Evolutionary conservation across 2,797 vertebrate species (phyloP), one percentile per base, ranked within the genome.

Genomic region (Numenius phaeopus): DNA sequence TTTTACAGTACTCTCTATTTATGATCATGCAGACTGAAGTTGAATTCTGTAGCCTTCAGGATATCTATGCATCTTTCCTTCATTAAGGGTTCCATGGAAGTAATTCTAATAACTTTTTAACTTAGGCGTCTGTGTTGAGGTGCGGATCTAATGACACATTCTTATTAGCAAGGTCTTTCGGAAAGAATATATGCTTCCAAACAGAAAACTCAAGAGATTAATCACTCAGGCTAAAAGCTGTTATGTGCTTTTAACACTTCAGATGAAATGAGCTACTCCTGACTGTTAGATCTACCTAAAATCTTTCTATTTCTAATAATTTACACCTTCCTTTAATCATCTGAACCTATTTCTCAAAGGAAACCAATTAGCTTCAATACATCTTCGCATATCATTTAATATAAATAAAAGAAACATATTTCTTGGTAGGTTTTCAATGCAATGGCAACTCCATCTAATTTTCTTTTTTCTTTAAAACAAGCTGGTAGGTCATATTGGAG

Each of bases 211-310:
- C 65, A 11, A 79, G 83, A 79, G 75, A 87, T 92, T 67, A 93
- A 90, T 90, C 84, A 93, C 52, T 46, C 66, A 44, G 47, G n/a
- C 54, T 96, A 89, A 95, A 93, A 95, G 67, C 46, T 83, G 26
- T 81, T 66, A 54, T 3, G 29, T 58, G 64, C 61, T 94, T 93
- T 87, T 92, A 90, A 81, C 88, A 79, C 59, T 52, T 67, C 71
- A 91, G 72, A 93, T 90, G 9, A 96, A 92, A 62, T 52, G 54
- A 83, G 59, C 58, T 76, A 10, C 44, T 82, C 37, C 54, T 78
- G 32, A 40, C 55, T 87, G n/a, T 87, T 67, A 90, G 67, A 91
- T 83, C 77, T 90, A 49, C 49, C 83, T 55, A 80, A 88, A 90
- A 58, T 19, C 87, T 92, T 90, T 65, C 65, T 91, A n/a, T 91